phyloP scores from a whole-genome alignment of 2,888 invertebrate genomes.

The Drosophila stalkeri region DNA sequence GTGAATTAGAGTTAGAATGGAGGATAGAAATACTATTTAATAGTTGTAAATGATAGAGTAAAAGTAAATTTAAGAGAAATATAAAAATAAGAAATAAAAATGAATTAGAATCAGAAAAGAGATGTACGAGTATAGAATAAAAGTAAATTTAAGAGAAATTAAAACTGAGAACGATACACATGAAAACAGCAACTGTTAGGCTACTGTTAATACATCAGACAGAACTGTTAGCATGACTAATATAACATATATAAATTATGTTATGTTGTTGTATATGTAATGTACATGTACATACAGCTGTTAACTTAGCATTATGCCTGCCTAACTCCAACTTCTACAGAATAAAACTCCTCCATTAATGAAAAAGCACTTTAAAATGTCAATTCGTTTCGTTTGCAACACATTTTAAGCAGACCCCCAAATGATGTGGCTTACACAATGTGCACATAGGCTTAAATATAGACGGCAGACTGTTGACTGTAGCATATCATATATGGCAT shows the following conservation, averaged over 20 bases:
- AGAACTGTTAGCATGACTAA: neutral
- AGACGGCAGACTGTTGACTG: slow-evolving; percentile 5
- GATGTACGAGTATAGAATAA: too few species aligned
- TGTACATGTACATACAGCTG: neutral
- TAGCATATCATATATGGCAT: slow-evolving; percentile 33
- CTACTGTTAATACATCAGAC: neutral
- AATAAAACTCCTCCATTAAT: neutral
- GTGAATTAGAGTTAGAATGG: too few species aligned
- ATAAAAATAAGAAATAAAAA: too few species aligned
- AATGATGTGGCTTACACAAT: slow-evolving; percentile 28
- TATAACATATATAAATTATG: neutral
- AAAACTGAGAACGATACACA: neutral
- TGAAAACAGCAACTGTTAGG: neutral
- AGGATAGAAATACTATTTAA: too few species aligned
- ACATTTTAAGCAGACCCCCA: neutral
- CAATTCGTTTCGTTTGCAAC: slow-evolving; percentile 28
- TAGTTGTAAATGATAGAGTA: too few species aligned
- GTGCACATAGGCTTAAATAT: slow-evolving; percentile 8
- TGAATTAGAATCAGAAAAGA: too few species aligned
- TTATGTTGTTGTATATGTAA: too few species aligned
- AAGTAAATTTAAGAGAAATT: too few species aligned
- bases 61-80: too few species aligned
- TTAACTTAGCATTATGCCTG: neutral
- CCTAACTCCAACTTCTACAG: neutral
- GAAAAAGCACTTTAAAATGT: neutral